These are phyloP conservation scores for Chrysomallon squamiferum DNA, from an alignment of 1,140 invertebrate species.

Conservation along the genomic window DNA sequence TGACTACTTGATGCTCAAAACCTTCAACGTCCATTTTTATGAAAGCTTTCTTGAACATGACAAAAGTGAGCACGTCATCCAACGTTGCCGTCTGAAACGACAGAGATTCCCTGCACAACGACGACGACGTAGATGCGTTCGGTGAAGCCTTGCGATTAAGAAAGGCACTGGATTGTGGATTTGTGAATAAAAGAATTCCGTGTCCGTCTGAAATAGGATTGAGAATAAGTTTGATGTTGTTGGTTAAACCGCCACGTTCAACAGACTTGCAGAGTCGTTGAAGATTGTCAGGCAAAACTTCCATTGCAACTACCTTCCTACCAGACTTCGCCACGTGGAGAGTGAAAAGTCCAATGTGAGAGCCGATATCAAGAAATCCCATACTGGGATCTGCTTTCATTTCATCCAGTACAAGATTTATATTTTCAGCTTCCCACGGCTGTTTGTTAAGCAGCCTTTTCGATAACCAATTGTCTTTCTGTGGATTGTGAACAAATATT, in stretches of 20 bases:
- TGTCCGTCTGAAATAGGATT: constrained; percentile 38
- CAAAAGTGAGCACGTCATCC: constrained; percentile 33
- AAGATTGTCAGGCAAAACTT: constrained; percentile 35
- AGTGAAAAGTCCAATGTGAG: constrained; percentile 48
- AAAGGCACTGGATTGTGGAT: constrained; percentile 39
- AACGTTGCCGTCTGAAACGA: constrained; percentile 5
- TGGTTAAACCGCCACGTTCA: constrained; percentile 16
- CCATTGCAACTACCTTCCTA: constrained; percentile 42
- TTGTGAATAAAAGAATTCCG: constrained; percentile 21
- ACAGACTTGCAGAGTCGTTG: constrained; percentile 33
- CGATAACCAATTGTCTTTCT: constrained; percentile 16
- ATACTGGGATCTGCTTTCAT: constrained; percentile 13
- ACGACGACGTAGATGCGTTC: not conserved
- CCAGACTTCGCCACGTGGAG: constrained; percentile 38
- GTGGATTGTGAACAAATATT: constrained; percentile 19
- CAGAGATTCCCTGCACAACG: not conserved
- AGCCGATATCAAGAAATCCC: constrained; percentile 47
- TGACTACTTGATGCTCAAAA: constrained; percentile 40
- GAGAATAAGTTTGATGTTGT: constrained; percentile 32
- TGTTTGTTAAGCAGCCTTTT: constrained; percentile 10
- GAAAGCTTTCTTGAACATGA: constrained; percentile 19
- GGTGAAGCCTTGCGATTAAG: not conserved
- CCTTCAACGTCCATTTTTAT: constrained; percentile 45
- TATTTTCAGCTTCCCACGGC: constrained; percentile 19
- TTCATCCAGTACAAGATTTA: not conserved